Evolutionary conservation across 2,797 vertebrate species (phyloP), one percentile per base, ranked within the genome.

Genomic region (Choloepus didactylus): DNA sequence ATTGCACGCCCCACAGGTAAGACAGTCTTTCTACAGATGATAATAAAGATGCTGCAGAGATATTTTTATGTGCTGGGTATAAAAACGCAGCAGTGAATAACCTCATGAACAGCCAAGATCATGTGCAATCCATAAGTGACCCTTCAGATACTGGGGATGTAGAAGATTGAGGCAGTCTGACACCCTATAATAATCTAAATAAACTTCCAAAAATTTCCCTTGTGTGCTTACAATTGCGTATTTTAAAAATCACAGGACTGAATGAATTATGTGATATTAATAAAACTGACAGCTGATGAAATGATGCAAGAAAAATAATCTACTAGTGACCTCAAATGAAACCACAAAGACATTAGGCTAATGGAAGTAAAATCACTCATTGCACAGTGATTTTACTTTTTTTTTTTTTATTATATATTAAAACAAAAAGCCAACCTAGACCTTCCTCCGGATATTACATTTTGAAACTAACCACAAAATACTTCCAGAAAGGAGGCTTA

Each of bases 271-370:
- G 51, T 2, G 79, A 70, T 0, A 0, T 31, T 95, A 92, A 94
- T 11, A 93, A 94, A 97, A 96, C 29, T 90, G 96, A 96, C 96
- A 98, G 96, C 66, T 79, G 93, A 97, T 96, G 96, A 98, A 98
- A 97, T 91, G 97, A 67, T 3, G 60, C 93, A 93, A 88, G 92
- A 87, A 82, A 72, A 96, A 92, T 94, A 97, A 97, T 97, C 96
- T 94, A 96, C 81, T 0, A 70, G 85, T 95, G 97, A 98, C 96
- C 97, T 96, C 94, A 9, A 94, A 95, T 8, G 41, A 46, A 75
- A 87, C 60, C 92, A 86, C 9, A 15, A 96, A 97, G 96, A 96
- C 93, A 94, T 89, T 76, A 94, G 95, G 62, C 75, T 95, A 97
- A 97, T 92, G 96, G 92, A 95, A 96, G 85, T 10, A 69, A 91